Evolutionary conservation across 2,113 vertebrate genomes (phyloP).

Genomic region (Crotalus horridus): DNA sequence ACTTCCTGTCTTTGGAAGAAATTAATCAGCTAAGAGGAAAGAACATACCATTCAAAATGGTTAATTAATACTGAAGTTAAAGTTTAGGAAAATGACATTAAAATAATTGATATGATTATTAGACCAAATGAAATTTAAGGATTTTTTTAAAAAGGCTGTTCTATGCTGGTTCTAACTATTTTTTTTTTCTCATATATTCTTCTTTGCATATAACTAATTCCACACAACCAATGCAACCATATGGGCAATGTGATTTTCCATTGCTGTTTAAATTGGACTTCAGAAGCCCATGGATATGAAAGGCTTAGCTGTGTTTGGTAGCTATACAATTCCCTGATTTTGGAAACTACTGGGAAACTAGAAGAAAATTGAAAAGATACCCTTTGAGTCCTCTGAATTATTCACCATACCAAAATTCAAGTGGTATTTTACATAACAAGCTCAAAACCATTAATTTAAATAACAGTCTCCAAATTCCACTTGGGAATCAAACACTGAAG

Average conservation of each 20-base stretch:
- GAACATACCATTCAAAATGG: neutral
- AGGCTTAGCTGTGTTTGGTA: slow-evolving; percentile 50
- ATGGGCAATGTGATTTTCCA: neutral
- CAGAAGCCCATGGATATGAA: slow-evolving; percentile 42
- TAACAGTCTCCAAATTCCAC: slow-evolving; percentile 52
- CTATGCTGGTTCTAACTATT: neutral
- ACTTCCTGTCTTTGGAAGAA: slow-evolving; percentile 27
- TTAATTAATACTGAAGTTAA: slow-evolving; percentile 24
- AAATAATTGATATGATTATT: slow-evolving; percentile 14
- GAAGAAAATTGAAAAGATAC: slow-evolving; percentile 47
- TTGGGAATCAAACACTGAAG: slow-evolving; percentile 44
- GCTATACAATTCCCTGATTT: slow-evolving; percentile 43
- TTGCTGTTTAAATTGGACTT: slow-evolving; percentile 49
- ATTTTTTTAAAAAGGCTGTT: too few relatives aligned
- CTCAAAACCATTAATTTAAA: slow-evolving; percentile 57
- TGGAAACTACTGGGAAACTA: slow-evolving; percentile 43
- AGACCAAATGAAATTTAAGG: neutral
- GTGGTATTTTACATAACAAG: slow-evolving; percentile 55
- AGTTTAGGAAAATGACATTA: slow-evolving; percentile 16
- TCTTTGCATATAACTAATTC: neutral
- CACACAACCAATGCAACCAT: neutral
- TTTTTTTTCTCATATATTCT: neutral
- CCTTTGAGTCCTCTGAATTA: slow-evolving; percentile 56
- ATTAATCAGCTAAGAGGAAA: slow-evolving; percentile 1
- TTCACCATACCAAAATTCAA: slow-evolving; percentile 55